phyloP scores from a whole-genome alignment of 2,797 vertebrate genomes.

The Chelonia mydas region DNA sequence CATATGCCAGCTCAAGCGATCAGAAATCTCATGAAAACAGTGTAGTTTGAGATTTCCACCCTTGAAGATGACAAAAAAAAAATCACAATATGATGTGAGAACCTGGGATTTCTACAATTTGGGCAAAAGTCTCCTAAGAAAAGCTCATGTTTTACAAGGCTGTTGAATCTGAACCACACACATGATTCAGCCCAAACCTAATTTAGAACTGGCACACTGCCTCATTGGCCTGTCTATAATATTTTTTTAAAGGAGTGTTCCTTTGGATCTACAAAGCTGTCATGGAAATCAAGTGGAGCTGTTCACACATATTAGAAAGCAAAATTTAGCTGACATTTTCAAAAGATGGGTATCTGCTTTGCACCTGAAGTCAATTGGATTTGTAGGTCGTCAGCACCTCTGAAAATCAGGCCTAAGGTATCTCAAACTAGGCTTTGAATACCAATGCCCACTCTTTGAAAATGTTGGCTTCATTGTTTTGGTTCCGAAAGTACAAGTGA shows the following conservation, averaged over 20 bases:
- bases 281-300: neutral
- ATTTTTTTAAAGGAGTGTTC: neutral
- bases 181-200: neutral
- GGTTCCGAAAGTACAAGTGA: neutral
- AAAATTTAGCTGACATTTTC: neutral
- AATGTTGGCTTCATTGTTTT: neutral
- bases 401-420: neutral
- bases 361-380: neutral
- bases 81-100: neutral
- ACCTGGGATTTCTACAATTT: neutral
- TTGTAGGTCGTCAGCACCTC: neutral
- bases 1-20: neutral
- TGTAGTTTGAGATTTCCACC: neutral
- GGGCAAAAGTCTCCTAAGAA: neutral
- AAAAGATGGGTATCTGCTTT: neutral
- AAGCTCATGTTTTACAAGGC: neutral
- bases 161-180: neutral
- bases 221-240: accelerated
- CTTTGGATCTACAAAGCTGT: neutral
- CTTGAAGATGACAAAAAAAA: neutral
- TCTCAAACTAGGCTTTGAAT: neutral
- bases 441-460: neutral
- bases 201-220: neutral
- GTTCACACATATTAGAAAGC: neutral
- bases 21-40: neutral